Conservation (phyloP, 2,797 vertebrate species). For the Cetoscarus ocellatus region DNA sequence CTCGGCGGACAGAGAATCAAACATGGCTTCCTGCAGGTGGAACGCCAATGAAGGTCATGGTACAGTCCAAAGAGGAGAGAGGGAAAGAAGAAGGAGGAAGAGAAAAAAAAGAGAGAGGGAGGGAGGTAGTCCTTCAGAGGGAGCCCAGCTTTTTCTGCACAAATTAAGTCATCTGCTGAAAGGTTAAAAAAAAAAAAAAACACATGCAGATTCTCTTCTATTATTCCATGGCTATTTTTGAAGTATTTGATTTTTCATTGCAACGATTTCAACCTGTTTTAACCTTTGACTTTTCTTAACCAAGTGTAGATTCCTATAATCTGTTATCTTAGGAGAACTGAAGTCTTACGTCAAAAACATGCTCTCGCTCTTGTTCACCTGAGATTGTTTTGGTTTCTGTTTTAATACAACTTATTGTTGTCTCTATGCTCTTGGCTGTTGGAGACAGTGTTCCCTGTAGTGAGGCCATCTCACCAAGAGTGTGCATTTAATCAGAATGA, state of each 20-base stretch:
- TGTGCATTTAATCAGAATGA: constrained; percentile 70
- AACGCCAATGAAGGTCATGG: constrained; percentile 87
- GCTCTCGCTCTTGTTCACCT: constrained; percentile 12
- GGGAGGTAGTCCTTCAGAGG: constrained; percentile 76
- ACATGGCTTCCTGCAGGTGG: constrained; percentile 93
- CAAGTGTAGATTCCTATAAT: constrained; percentile 1
- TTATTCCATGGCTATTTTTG: constrained; percentile 8
- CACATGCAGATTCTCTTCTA: constrained; percentile 36
- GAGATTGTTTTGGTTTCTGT: constrained; percentile 37
- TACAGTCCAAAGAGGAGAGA: constrained; percentile 78
- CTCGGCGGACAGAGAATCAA: constrained; percentile 89
- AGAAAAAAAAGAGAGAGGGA: constrained; percentile 37
- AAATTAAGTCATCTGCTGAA: constrained; percentile 90
- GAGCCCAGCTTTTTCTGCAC: constrained; percentile 81
- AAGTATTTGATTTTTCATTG: not conserved
- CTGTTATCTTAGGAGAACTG: not conserved
- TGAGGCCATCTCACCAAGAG: constrained; percentile 52
- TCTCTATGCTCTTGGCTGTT: constrained; percentile 35
- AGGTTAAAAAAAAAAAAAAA: constrained; percentile 35
- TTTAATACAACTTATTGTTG: constrained; percentile 25
- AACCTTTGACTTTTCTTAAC: constrained; percentile 4
- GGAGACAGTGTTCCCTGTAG: constrained; percentile 50
- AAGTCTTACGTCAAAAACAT: not conserved
- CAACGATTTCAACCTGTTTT: constrained; percentile 6
- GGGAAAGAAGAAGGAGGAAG: constrained; percentile 51